Base-by-base conservation (phyloP, 2,888 invertebrate genomes). In the Lomographa bimaculata region DNA sequence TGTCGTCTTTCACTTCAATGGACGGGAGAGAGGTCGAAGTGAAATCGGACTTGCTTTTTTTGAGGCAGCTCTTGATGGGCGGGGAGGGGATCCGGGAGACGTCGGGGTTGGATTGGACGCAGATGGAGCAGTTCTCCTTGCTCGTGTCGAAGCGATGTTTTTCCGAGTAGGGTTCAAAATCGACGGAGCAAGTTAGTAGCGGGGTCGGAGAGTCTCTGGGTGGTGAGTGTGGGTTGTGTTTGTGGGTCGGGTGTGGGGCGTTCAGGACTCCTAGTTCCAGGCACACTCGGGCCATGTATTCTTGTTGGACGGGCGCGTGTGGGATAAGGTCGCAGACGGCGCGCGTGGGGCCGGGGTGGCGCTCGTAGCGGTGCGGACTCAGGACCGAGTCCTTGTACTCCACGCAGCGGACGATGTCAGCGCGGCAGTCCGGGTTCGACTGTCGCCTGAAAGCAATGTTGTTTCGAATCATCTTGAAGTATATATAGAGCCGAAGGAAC, bases 231-330 rank as follows among this genome's bases (percentile, higher is more conserved):
- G 14, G 14, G 2, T 14, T 2, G n/a, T n/a, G n/a, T n/a, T n/a
- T n/a, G n/a, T n/a, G n/a, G n/a, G n/a, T n/a, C 4, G 14, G 14
- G 55, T 70, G 61, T 35, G 71, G 53, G 27, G 71, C 62, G 55
- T 71, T 68, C 2, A 75, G 56, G 1, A 78, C 75, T 1, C 91
- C 91, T 2, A 92, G 71, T 55, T 92, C 91, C 7, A 92, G 87
- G 57, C 91, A 91, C 2, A 91, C 91, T 12, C 90, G 76, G 0
- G 91, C 90, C 60, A 69, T 67, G 60, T 79, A 79, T 29, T 78
- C 73, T 1, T 69, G 68, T 29, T 71, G 72, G 30, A 55, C 24
- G 19, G 54, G 53, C 0, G 53, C 25, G 48, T 61, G 71, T 1
- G 85, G 83, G 25, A 89, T 85, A 35, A 89, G 79, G 62, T 89